Percentiles rank a stretch among this genome's conserved stretches.
Conservation (phyloP, 2,888 invertebrate species). For the Pelosia muscerda region DNA sequence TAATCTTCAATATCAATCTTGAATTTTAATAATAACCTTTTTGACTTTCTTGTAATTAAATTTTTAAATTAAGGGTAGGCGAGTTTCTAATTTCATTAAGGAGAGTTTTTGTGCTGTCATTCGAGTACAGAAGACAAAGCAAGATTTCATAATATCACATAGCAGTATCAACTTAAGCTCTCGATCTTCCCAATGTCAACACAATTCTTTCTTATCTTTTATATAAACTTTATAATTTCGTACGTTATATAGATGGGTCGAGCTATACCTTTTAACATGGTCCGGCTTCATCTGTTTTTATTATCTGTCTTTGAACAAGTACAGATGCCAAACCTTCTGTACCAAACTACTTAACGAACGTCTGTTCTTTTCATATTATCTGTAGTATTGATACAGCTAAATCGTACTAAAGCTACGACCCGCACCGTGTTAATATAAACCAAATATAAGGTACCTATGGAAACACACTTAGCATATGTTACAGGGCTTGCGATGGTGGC, state of each 20-base stretch:
- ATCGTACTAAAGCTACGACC: conserved; percentile 2
- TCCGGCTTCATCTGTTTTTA: conserved; percentile 20
- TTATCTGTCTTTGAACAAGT: conserved; percentile 27
- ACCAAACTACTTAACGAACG: conserved; percentile 16
- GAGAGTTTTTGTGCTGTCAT: no score
- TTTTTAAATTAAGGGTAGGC: no score
- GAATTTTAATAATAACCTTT: no score
- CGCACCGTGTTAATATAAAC: conserved; percentile 14
- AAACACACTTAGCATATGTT: conserved; percentile 20
- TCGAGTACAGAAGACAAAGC: no score
- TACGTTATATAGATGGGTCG: conserved; percentile 31
- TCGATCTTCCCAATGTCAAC: no score
- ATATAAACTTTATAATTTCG: conserved; percentile 42
- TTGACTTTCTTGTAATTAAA: no score
- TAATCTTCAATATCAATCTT: no score
- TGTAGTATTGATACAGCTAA: conserved; percentile 29
- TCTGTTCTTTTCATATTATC: conserved; percentile 20
- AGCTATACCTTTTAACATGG: conserved; percentile 24
- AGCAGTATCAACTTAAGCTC: no score
- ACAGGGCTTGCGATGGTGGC: not conserved
- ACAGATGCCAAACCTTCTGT: conserved; percentile 20
- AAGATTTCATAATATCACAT: no score
- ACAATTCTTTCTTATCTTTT: no score
- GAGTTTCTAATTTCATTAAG: no score
- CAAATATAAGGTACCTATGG: conserved; percentile 12